Base-by-base conservation (phyloP, 2,888 invertebrate genomes). In the Pycnomerus fuliginosus region DNA sequence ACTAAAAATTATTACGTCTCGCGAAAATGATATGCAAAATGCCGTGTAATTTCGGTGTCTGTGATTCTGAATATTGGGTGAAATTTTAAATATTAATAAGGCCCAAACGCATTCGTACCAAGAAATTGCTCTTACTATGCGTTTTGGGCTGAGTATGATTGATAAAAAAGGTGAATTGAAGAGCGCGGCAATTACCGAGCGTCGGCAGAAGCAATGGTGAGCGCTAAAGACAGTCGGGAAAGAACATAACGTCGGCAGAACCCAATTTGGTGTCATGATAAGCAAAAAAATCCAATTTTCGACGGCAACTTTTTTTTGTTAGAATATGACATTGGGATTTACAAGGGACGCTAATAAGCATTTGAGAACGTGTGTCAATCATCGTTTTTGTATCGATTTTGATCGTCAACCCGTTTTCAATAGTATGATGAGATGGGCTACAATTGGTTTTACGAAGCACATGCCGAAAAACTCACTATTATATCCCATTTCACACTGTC, bases 11-110 rank as follows among this genome's bases (percentile, higher is more conserved):
- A 69, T 68, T 68, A 63, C 64, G 65, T 66, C 67, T 68, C 64
- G 59, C 58, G 62, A 67, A 70, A 70, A 69, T 69, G 67, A 69
- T 72, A 72, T 71, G 70, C 71, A 71, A 71, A 71, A 70, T 56
- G 64, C 64, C 61, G 62, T 68, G 62, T 69, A 71, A 70, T 70
- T 72, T 70, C 50, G 63, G 64, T 63, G 71, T 70, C 69, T 71
- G 68, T 69, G 69, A 70, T 69, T 70, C 64, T 56, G 62, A 64
- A 60, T 62, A 64, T 61, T 66, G 65, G 67, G 49, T 54, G 56
- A 58, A 59, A 63, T 64, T 64, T 67, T 65, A 67, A 67, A 68
- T 67, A 67, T 68, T 68, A 66, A 69, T 68, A 65, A 65, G 63
- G 62, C 58, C 64, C 63, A 60, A 66, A 64, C 61, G 60, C 68